These are phyloP conservation scores for Copidosoma floridanum DNA, from an alignment of 1,140 invertebrate genomes.

Conservation along the genomic window DNA sequence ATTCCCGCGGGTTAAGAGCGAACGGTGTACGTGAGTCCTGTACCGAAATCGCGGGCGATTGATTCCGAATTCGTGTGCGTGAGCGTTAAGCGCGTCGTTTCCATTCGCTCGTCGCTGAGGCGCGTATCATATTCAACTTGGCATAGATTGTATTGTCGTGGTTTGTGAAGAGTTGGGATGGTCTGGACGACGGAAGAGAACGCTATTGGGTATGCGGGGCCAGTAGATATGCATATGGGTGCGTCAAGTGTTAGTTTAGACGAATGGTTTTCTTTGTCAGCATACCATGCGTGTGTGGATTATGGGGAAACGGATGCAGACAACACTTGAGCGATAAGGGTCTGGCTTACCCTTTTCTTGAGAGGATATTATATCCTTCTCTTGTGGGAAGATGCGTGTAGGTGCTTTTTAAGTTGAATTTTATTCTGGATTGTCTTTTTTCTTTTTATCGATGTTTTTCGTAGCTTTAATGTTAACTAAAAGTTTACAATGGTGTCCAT, in stretches of 20 bases:
- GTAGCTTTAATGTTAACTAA: too few relatives aligned
- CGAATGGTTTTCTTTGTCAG: too few relatives aligned
- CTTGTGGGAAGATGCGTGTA: not conserved
- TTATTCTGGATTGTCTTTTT: too few relatives aligned
- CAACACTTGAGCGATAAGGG: not conserved
- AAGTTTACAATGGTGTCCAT: too few relatives aligned
- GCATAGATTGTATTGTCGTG: too few relatives aligned
- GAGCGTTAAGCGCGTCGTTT: constrained; percentile 9
- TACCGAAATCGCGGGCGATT: constrained; percentile 22
- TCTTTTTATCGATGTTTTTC: too few relatives aligned
- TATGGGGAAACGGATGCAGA: too few relatives aligned
- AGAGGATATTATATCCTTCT: not conserved
- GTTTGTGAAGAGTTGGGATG: too few relatives aligned
- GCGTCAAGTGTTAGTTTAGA: not conserved
- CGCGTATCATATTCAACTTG: not conserved
- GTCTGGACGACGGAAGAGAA: too few relatives aligned
- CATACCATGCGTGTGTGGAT: too few relatives aligned
- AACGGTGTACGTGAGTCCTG: constrained; percentile 17
- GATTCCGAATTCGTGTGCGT: not conserved
- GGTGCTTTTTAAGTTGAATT: too few relatives aligned
- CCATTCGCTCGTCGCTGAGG: constrained; percentile 7
- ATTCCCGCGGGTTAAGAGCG: too few relatives aligned
- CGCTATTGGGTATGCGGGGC: not conserved
- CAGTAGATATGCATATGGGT: not conserved
- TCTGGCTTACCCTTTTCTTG: not conserved